Evolutionary conservation across 2,888 invertebrate species (phyloP).

Genomic region (Nomada ruficornis): DNA sequence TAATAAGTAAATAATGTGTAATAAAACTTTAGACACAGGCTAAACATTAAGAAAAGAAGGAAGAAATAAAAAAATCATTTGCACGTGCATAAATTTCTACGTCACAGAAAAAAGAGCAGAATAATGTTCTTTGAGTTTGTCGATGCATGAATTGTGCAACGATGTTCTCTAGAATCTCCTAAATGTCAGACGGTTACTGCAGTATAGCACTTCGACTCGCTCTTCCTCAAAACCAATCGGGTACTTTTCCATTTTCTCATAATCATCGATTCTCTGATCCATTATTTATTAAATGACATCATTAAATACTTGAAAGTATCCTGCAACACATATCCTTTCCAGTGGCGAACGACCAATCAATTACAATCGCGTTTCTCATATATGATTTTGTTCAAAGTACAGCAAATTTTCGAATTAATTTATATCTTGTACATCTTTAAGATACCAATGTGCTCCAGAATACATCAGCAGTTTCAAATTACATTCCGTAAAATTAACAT

Average conservation of each 20-base stretch:
- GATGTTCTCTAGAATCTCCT: conserved; percentile 54
- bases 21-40: conserved; percentile 11
- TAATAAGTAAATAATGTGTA: not conserved
- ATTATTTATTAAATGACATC: not conserved
- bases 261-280: not conserved
- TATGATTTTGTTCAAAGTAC: no score
- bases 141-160: conserved; percentile 62
- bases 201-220: conserved; percentile 10
- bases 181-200: conserved; percentile 65
- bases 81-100: conserved; percentile 53
- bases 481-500: no score
- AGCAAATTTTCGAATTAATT: no score
- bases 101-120: conserved; percentile 6
- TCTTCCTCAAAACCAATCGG: conserved; percentile 11
- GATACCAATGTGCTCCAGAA: no score
- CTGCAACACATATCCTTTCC: no score
- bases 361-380: no score
- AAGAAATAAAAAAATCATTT: conserved; percentile 14
- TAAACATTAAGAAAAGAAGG: conserved; percentile 3
- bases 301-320: no score
- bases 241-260: conserved; percentile 18
- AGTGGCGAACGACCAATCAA: no score
- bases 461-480: no score
- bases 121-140: conserved; percentile 18
- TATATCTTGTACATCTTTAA: no score